phyloP scores from a whole-genome alignment of 2,113 vertebrate genomes.

The Callionymus lyra region DNA sequence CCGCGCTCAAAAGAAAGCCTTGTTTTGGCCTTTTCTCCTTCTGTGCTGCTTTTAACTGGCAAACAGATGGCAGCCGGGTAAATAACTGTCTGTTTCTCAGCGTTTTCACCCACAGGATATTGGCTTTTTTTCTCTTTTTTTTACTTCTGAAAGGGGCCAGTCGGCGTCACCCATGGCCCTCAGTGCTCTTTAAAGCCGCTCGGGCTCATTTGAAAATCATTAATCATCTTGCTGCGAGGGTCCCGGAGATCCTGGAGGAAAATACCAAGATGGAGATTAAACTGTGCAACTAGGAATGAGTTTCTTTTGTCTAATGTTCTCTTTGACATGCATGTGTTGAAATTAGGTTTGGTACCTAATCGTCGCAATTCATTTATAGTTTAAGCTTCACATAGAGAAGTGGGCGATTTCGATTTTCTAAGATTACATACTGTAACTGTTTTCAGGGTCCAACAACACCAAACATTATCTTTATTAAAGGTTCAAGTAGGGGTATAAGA shows the following conservation, averaged over 20 bases:
- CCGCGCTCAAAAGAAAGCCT: constrained; percentile 48
- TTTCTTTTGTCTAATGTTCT: too few relatives aligned
- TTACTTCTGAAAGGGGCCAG: constrained; percentile 16
- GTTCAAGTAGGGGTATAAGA: too few relatives aligned
- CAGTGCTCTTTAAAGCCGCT: constrained; percentile 25
- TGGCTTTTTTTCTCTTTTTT: constrained; percentile 15
- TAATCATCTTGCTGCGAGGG: constrained; percentile 11
- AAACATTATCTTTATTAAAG: too few relatives aligned
- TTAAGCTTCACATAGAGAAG: too few relatives aligned
- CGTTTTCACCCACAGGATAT: constrained; percentile 36
- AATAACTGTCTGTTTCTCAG: constrained; percentile 60
- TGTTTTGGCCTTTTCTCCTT: constrained; percentile 47
- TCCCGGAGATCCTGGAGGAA: background rate
- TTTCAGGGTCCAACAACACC: too few relatives aligned
- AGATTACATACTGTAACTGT: too few relatives aligned
- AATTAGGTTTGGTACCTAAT: too few relatives aligned
- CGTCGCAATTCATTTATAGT: too few relatives aligned
- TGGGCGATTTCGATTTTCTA: too few relatives aligned
- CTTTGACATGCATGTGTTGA: too few relatives aligned
- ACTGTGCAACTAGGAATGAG: background rate
- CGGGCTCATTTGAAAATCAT: constrained; percentile 26
- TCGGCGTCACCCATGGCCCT: constrained; percentile 12
- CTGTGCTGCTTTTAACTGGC: constrained; percentile 32
- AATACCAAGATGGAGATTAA: background rate
- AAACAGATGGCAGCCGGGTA: constrained; percentile 63